Conservation (phyloP, 2,113 vertebrate genomes). For the Himantopus leucocephalus region DNA sequence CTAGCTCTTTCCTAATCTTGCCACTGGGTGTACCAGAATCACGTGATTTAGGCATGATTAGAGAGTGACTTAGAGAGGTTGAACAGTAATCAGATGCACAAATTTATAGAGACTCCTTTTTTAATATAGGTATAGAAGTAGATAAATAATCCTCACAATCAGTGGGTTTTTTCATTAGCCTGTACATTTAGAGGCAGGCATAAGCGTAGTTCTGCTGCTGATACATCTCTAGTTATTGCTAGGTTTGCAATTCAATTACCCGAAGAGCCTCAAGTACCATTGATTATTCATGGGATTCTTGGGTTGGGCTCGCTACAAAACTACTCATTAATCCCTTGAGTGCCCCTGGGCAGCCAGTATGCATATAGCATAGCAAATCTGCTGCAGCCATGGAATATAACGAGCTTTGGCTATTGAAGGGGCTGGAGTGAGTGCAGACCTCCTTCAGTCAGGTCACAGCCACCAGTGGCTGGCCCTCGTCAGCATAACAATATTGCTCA, state of each 20-base stretch:
- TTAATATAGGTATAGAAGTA: constrained; percentile 12
- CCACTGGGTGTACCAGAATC: background rate
- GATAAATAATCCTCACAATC: constrained; percentile 53
- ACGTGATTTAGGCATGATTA: background rate
- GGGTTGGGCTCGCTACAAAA: constrained; percentile 43
- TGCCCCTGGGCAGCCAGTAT: constrained; percentile 32
- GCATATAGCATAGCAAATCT: constrained; percentile 27
- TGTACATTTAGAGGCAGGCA: constrained; percentile 41
- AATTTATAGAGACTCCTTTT: constrained; percentile 23
- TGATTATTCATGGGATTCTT: constrained; percentile 73
- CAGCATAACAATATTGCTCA: background rate
- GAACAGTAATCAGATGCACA: constrained; percentile 22
- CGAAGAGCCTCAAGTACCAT: constrained; percentile 57
- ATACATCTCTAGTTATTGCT: constrained; percentile 64
- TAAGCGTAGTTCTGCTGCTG: constrained; percentile 47
- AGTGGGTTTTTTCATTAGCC: constrained; percentile 34
- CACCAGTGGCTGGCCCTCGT: background rate
- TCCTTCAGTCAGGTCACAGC: background rate
- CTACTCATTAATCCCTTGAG: constrained; percentile 68
- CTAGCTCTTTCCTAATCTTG: background rate
- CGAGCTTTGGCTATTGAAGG: background rate
- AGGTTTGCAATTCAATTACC: constrained; percentile 71
- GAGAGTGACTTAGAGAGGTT: background rate
- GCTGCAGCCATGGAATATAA: background rate
- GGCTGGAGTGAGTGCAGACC: background rate